Evolutionary conservation across 2,888 invertebrate species (phyloP).

Genomic region (Drosophila prostipennis): DNA sequence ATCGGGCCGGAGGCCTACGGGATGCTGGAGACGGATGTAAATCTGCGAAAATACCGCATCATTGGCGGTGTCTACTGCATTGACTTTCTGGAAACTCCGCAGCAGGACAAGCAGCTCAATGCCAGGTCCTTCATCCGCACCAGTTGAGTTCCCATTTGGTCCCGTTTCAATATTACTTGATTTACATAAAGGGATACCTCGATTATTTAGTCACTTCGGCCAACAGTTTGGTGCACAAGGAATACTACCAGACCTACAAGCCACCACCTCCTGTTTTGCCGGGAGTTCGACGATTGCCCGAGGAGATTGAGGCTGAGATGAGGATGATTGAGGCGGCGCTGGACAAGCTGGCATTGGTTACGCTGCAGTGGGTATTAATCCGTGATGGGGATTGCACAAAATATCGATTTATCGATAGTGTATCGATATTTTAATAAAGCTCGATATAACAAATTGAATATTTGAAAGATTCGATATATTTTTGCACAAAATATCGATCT

Average conservation of each 20-base stretch:
- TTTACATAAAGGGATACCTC: no score
- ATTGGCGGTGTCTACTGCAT: slow-evolving; percentile 91
- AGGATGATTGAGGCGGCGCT: slow-evolving; percentile 90
- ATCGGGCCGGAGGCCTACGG: slow-evolving; percentile 82
- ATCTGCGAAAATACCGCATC: slow-evolving; percentile 90
- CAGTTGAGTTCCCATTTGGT: slow-evolving; percentile 53
- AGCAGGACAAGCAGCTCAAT: slow-evolving; percentile 86
- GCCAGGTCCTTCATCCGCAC: slow-evolving; percentile 82
- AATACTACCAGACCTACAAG: slow-evolving; percentile 88
- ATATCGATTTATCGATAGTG: no score
- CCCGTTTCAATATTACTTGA: no score
- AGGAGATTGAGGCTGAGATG: slow-evolving; percentile 92
- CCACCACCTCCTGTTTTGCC: slow-evolving; percentile 88
- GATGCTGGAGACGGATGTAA: slow-evolving; percentile 87
- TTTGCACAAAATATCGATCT: no score
- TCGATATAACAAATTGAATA: no score
- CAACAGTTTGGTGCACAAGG: slow-evolving; percentile 86
- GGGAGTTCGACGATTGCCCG: slow-evolving; percentile 89
- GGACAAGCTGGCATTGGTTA: slow-evolving; percentile 89
- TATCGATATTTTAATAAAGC: no score
- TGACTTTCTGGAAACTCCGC: slow-evolving; percentile 90
- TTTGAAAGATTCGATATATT: no score
- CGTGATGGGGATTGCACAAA: no score
- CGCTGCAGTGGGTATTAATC: slow-evolving; percentile 87
- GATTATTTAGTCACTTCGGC: slow-evolving; percentile 70